Evolutionary conservation across 2,888 invertebrate genomes (phyloP), one percentile per base, ranked within the genome.

Genomic region (Pteria penguin): DNA sequence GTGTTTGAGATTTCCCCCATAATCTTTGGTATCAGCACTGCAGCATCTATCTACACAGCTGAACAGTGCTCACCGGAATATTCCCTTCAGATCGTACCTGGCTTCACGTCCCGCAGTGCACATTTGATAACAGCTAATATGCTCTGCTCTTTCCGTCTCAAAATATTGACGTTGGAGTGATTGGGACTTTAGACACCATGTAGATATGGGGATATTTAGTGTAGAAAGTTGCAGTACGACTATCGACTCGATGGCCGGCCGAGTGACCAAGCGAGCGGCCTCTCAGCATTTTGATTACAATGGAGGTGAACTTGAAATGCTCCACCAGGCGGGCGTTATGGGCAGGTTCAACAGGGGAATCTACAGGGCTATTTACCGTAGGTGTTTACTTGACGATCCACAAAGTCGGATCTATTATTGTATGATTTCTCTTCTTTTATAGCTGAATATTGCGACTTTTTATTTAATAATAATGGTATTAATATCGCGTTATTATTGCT

Each of bases 201-300:
- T 45, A 45, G 45, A 45, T 45, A 45, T 45, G 45, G 45, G 45
- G 45, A 45, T 45, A 45, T 45, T 45, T 45, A 45, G 45, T 45
- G 45, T 45, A 45, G 45, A 45, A 45, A 45, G 45, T 45, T 45
- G 11, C 8, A 45, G 18, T 45, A 18, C 18, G 18, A 45, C 45
- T 8, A 45, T 68, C 22, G 57, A 68, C 52, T 68, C 68, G 31
- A 68, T 57, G 57, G 68, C 68, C 33, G 57, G 32, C 32, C 29
- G 68, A 32, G 55, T 68, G 26, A 57, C 68, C 57, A 68, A 68
- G 33, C 29, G 68, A 57, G 29, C 57, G 31, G 55, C 55, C 24
- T 57, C 68, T 18, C 68, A 68, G 22, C 68, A 68, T 22, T 57
- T 68, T 31, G 57, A 68, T 31, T 68, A 57, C 57, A 55, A 68